Conservation (phyloP, 1,140 invertebrate species). For the Watersipora subatra region DNA sequence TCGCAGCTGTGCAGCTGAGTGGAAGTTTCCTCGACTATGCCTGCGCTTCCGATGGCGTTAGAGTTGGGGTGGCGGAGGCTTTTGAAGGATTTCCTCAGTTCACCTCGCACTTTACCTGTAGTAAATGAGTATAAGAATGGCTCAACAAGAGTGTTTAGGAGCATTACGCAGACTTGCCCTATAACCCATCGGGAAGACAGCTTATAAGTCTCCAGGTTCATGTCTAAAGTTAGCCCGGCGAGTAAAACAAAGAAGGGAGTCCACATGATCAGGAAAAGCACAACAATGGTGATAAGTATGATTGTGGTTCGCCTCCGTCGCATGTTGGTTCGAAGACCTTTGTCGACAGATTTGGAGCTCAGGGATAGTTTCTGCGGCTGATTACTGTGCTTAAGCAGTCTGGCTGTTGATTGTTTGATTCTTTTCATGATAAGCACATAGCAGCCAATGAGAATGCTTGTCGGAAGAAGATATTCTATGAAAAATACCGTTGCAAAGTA, state of each 20-base stretch:
- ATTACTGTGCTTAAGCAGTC: background rate
- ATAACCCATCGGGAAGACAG: background rate
- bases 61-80: no score
- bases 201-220: background rate
- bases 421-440: background rate
- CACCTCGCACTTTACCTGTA: background rate
- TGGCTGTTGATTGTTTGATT: background rate
- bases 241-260: background rate
- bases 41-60: no score
- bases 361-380: background rate
- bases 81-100: background rate
- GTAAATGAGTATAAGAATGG: background rate
- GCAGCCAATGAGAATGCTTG: background rate
- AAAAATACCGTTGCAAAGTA: background rate
- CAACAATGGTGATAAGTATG: background rate
- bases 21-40: no score
- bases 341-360: background rate
- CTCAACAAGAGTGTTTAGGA: background rate
- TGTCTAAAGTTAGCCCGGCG: background rate
- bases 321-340: background rate
- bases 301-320: background rate
- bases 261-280: background rate
- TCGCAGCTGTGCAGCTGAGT: no score
- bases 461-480: background rate
- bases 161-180: background rate